Evolutionary conservation across 2,888 invertebrate genomes (phyloP).

Genomic region (Chymomyza procnemis): DNA sequence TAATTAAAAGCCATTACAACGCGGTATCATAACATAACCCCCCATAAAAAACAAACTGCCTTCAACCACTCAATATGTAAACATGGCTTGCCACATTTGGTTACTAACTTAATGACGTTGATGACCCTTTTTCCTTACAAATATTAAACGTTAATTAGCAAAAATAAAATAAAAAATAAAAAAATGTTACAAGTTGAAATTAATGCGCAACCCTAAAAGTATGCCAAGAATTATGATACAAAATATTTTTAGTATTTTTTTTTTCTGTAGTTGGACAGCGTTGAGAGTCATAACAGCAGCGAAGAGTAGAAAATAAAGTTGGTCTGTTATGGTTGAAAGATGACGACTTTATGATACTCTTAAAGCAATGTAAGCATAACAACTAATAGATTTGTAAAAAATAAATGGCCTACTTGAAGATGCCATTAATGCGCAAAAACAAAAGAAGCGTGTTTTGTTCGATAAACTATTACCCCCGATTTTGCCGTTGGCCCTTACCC

Average conservation of each 20-base stretch:
- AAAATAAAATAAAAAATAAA: background rate
- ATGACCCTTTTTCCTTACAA: slow-evolving; percentile 48
- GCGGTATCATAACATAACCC: slow-evolving; percentile 10
- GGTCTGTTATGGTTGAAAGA: too few relatives aligned
- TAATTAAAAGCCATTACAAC: slow-evolving; percentile 39
- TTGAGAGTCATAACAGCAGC: slow-evolving; percentile 18
- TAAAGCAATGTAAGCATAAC: too few relatives aligned
- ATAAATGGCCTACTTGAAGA: too few relatives aligned
- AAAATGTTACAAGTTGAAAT: slow-evolving; percentile 21
- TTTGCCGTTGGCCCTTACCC: too few relatives aligned
- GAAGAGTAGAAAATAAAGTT: slow-evolving; percentile 14
- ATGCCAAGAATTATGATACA: slow-evolving; percentile 51
- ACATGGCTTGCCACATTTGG: slow-evolving; percentile 34
- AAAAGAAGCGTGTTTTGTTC: too few relatives aligned
- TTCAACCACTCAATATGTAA: background rate
- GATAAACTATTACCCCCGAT: too few relatives aligned
- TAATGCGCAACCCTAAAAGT: slow-evolving; percentile 38
- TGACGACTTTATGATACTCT: too few relatives aligned
- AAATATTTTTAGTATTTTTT: background rate
- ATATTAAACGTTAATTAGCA: slow-evolving; percentile 56
- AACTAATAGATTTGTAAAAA: too few relatives aligned
- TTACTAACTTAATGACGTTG: slow-evolving; percentile 55
- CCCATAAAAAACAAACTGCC: slow-evolving; percentile 27
- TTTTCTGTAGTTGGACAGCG: slow-evolving; percentile 48
- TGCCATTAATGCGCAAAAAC: too few relatives aligned